Conservation (phyloP, 2,113 vertebrate species). For the Grus americana region DNA sequence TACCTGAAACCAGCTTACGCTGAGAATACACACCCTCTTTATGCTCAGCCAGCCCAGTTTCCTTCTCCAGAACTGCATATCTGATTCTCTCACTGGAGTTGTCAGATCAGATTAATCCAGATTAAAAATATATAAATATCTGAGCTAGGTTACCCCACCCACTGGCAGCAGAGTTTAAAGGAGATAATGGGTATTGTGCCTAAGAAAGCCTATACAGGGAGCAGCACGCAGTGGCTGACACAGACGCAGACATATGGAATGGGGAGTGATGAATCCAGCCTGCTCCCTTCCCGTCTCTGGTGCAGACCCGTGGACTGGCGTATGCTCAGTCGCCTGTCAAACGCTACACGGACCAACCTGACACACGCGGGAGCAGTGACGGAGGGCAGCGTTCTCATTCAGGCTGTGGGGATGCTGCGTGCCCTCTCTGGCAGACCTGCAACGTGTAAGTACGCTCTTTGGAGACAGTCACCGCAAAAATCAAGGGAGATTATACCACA, state of each 20-base stretch:
- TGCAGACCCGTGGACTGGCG: rapidly evolving
- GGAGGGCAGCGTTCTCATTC: rapidly evolving
- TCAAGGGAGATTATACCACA: rapidly evolving
- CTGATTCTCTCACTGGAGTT: not conserved
- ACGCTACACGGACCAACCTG: rapidly evolving
- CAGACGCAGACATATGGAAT: not conserved
- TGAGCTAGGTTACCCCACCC: not conserved
- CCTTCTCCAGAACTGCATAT: not conserved
- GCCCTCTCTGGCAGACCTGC: not conserved
- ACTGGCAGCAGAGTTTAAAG: not conserved
- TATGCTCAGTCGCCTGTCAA: not conserved
- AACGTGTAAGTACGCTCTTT: not conserved
- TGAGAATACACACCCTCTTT: not conserved
- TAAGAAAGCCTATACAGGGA: not conserved
- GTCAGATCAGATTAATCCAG: not conserved
- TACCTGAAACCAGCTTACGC: not conserved
- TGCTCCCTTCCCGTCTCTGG: not conserved
- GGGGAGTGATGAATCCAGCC: not conserved
- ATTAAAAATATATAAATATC: not conserved
- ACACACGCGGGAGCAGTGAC: rapidly evolving
- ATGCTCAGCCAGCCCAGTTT: not conserved
- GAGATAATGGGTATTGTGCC: not conserved
- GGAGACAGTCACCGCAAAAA: not conserved
- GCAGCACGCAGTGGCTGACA: not conserved
- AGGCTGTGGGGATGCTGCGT: rapidly evolving